Conservation (phyloP, 2,888 invertebrate species). For the Melieria crassipennis region DNA sequence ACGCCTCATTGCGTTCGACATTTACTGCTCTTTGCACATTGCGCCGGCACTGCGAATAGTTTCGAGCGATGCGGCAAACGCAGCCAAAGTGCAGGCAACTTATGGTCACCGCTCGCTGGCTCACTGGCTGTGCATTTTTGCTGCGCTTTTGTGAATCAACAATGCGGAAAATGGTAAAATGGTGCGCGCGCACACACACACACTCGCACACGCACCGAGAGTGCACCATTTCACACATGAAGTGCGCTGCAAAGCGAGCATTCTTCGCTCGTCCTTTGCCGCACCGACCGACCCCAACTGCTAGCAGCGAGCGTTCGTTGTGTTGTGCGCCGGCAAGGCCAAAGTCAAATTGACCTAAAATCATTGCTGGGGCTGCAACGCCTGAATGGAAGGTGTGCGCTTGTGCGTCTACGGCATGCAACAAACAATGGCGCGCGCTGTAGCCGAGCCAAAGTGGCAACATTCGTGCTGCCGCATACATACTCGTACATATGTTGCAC, state of each 20-base stretch:
- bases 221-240: constrained; percentile 23
- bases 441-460: too few relatives aligned
- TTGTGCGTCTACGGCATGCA: background rate
- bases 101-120: too few relatives aligned
- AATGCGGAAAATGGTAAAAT: constrained; percentile 22
- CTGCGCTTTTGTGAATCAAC: constrained; percentile 19
- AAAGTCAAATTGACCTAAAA: constrained; percentile 17
- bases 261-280: background rate
- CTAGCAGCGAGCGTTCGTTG: background rate
- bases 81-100: too few relatives aligned
- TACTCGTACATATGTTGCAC: too few relatives aligned
- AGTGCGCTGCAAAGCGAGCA: constrained; percentile 8
- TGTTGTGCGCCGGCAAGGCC: background rate
- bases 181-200: constrained; percentile 3
- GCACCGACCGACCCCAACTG: background rate
- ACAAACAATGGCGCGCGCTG: background rate
- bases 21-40: too few relatives aligned
- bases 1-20: too few relatives aligned
- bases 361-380: background rate
- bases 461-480: too few relatives aligned
- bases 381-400: too few relatives aligned
- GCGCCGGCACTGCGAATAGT: too few relatives aligned
- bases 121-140: too few relatives aligned
- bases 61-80: too few relatives aligned
- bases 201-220: background rate